Conservation (phyloP, 2,888 invertebrate species). For the Xanthorhoe spadicearia region DNA sequence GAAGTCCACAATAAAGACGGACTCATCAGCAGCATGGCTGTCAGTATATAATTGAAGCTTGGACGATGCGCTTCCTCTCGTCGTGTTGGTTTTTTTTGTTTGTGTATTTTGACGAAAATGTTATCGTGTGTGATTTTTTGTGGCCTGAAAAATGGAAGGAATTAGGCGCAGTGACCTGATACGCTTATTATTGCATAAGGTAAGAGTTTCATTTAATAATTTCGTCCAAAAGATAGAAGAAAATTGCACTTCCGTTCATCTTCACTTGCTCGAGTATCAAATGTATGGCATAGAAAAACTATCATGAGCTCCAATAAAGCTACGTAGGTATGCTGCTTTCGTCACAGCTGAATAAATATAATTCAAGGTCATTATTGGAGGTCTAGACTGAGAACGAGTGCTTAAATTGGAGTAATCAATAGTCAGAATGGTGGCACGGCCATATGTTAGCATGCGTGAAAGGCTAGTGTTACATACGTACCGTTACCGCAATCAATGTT, state of each 20-base stretch:
- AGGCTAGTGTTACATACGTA: conserved; percentile 61
- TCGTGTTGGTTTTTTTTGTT: conserved; percentile 86
- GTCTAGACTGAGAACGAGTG: conserved; percentile 54
- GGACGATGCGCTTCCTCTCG: conserved; percentile 94
- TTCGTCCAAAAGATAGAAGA: conserved; percentile 20
- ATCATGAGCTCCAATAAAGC: conserved; percentile 52
- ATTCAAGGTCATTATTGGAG: conserved; percentile 67
- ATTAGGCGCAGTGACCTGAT: conserved; percentile 82
- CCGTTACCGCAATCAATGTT: conserved; percentile 67
- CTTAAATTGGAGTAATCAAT: conserved; percentile 65
- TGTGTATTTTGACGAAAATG: conserved; percentile 82
- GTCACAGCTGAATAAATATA: conserved; percentile 64
- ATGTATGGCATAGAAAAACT: conserved; percentile 64
- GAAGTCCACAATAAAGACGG: conserved; percentile 91
- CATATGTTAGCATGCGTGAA: conserved; percentile 79
- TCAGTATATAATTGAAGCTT: conserved; percentile 98
- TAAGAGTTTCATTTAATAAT: conserved; percentile 53
- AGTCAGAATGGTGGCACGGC: conserved; percentile 59
- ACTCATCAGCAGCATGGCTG: conserved; percentile 96
- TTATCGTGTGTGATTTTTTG: conserved; percentile 82
- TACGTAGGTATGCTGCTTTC: conserved; percentile 64
- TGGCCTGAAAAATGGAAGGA: conserved; percentile 82
- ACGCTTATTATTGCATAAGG: conserved; percentile 67
- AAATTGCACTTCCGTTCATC: conserved; percentile 37
- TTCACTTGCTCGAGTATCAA: conserved; percentile 39